Evolutionary conservation across 2,113 vertebrate species (phyloP), one percentile per base, ranked within the genome.

Genomic region (Cynocephalus volans): DNA sequence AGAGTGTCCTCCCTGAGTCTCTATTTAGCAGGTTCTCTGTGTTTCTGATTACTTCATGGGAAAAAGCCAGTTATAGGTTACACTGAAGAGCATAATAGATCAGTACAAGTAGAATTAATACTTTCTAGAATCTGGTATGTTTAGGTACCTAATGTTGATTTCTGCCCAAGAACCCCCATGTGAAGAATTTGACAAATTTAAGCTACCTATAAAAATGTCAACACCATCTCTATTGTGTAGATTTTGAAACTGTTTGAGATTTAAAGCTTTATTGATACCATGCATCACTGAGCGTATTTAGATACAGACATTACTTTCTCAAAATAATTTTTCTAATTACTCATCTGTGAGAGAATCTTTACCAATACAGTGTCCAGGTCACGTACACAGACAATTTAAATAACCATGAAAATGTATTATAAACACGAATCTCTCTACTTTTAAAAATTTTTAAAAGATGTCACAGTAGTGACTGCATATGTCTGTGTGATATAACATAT

Each of bases 261-360:
- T 65, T 85, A 84, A 93, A 17, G 2, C 1, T 94, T 88, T 77
- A 79, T 31, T 69, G 58, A 94, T 26, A 79, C 1, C 24, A 54
- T 28, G 14, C 1, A 36, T 70, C 84, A 26, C 48, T 90, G 72
- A 69, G 31, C 70, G 9, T 56, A 72, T 19, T 24, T 70, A 23
- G 17, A 90, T 90, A 83, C 4, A 87, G 19, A 82, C 8, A 81
- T 1, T 70, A n/a, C n/a, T 62, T 82, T 77, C 54, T 65, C 26
- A 81, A 76, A 73, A 62, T 92, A 18, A 52, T 50, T 96, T n/a
- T 88, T 82, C 48, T 92, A 69, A 48, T 92, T 67, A 84, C 69
- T 94, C 6, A 52, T 60, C 8, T 52, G 2, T 13, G 33, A 31
- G 14, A 58, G 5, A 48, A 26, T 72, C 4, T 69, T 90, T 87